These are phyloP conservation scores for Odontocerum albicorne DNA, from an alignment of 2,888 invertebrate genomes.

Conservation along the genomic window DNA sequence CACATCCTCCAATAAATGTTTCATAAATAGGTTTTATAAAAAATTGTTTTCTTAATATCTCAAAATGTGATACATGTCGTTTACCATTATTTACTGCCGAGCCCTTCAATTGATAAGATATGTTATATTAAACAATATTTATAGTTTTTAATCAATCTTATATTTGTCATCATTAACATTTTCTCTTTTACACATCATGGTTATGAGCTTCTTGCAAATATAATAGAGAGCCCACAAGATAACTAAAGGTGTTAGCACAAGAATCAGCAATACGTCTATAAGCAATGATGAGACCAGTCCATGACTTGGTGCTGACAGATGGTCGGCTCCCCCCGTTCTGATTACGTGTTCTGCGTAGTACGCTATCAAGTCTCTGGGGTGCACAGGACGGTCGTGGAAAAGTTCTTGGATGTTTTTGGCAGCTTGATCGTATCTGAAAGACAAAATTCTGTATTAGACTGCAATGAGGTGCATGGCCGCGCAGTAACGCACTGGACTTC, in stretches of 20 bases:
- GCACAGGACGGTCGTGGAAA: constrained; percentile 21
- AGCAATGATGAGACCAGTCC: constrained; percentile 5
- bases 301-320: constrained; percentile 9
- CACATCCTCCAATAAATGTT: too few relatives aligned
- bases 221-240: background rate
- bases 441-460: too few relatives aligned
- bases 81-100: too few relatives aligned
- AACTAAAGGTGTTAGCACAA: constrained; percentile 1
- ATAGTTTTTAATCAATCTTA: too few relatives aligned
- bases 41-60: too few relatives aligned
- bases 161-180: background rate
- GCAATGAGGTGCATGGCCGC: too few relatives aligned
- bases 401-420: constrained; percentile 7
- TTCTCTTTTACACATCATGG: background rate
- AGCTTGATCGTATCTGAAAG: constrained; percentile 16
- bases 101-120: too few relatives aligned
- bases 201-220: constrained; percentile 5
- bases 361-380: constrained; percentile 6
- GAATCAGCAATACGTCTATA: constrained; percentile 14
- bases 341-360: constrained; percentile 23
- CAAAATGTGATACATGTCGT: too few relatives aligned
- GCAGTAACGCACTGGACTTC: too few relatives aligned
- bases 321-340: constrained; percentile 20
- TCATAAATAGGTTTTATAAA: too few relatives aligned
- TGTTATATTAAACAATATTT: too few relatives aligned